Percentiles rank a stretch among this genome's conserved stretches.
Conservation (phyloP, 2,797 vertebrate genomes). For the Pipistrellus kuhlii region DNA sequence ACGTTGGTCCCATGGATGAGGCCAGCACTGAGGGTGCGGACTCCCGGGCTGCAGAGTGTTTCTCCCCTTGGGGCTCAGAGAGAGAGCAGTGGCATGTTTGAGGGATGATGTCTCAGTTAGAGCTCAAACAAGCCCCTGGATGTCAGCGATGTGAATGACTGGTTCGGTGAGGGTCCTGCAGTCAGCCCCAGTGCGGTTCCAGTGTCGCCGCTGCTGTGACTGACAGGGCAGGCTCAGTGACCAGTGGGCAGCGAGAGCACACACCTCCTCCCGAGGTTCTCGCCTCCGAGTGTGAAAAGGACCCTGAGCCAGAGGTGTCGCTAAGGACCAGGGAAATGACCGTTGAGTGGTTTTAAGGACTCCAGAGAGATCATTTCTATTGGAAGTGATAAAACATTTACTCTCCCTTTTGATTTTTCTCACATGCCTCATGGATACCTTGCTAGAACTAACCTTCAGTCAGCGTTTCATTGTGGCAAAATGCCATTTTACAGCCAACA, state of each 20-base stretch:
- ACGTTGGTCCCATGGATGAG: not conserved
- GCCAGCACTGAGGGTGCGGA: not conserved
- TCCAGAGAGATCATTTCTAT: not conserved
- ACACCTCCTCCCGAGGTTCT: not conserved
- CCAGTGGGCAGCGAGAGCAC: not conserved
- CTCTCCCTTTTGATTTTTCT: not conserved
- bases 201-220: rapidly evolving
- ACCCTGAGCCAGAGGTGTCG: not conserved
- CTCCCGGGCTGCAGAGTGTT: rapidly evolving
- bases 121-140: rapidly evolving
- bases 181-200: not conserved
- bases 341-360: not conserved
- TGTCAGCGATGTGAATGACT: not conserved
- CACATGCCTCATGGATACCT: rapidly evolving
- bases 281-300: rapidly evolving
- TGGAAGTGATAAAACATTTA: not conserved
- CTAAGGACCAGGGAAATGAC: not conserved
- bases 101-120: rapidly evolving
- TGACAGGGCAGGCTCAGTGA: not conserved
- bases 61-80: not conserved
- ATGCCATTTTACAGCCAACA: not conserved
- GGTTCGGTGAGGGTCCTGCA: not conserved
- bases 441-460: not conserved
- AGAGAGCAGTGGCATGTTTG: not conserved
- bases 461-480: not conserved